These are phyloP conservation scores for Aphyosemion australe DNA, from an alignment of 2,113 vertebrate genomes.

Conservation along the genomic window DNA sequence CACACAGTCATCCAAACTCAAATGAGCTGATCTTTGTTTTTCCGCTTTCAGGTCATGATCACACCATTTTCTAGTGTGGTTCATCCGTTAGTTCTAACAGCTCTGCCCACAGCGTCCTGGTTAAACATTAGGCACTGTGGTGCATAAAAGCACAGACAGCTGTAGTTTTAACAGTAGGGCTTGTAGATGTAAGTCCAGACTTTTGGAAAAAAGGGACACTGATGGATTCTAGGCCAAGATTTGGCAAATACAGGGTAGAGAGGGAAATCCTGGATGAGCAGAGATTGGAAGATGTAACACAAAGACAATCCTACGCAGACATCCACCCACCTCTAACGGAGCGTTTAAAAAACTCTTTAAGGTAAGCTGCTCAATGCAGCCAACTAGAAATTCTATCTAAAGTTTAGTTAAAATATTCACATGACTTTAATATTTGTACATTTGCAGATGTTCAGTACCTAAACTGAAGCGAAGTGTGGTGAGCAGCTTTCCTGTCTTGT, in stretches of 20 bases:
- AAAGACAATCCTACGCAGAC: conserved; percentile 63
- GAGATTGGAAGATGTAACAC: conserved; percentile 82
- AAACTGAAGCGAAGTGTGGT: conserved; percentile 77
- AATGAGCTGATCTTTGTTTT: conserved; percentile 35
- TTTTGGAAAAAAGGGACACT: conserved; percentile 1
- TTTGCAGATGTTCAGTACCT: conserved; percentile 80
- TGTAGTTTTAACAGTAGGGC: conserved; percentile 3
- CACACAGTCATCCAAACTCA: conserved; percentile 9
- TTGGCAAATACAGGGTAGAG: conserved; percentile 65
- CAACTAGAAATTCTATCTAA: background rate
- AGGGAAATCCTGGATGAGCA: conserved; percentile 83
- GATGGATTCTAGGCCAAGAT: conserved; percentile 53
- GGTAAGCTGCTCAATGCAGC: conserved; percentile 54
- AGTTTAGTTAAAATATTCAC: background rate
- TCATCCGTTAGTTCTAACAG: background rate
- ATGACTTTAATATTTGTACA: background rate
- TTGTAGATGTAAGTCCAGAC: background rate
- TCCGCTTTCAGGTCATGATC: conserved; percentile 11
- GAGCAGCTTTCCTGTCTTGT: conserved; percentile 83
- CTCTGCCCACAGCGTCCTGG: conserved; percentile 46
- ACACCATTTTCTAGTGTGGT: conserved; percentile 5
- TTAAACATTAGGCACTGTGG: conserved; percentile 64
- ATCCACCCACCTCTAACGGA: conserved; percentile 43
- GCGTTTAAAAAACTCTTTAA: conserved; percentile 66
- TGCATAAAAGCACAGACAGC: conserved; percentile 24